Evolutionary conservation across 1,140 invertebrate genomes (phyloP).

Genomic region (Camponotus pennsylvanicus): DNA sequence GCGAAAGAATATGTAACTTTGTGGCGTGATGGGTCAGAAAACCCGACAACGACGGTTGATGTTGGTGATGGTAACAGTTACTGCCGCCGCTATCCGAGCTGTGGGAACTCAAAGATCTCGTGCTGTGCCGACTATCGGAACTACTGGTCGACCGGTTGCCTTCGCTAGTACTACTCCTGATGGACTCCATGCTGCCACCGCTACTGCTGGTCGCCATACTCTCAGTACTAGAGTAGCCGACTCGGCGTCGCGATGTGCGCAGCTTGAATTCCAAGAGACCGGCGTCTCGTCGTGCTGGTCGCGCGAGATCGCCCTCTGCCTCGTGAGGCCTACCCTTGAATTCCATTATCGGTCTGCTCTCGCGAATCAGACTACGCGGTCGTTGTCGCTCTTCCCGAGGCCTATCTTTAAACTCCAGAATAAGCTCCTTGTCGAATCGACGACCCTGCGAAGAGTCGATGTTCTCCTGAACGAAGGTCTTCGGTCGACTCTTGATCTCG

Average conservation of each 20-base stretch:
- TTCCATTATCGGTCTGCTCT: constrained; percentile 89
- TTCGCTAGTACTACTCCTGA: constrained; percentile 93
- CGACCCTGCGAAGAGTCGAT: constrained; percentile 75
- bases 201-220: constrained; percentile 94
- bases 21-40: constrained; percentile 89
- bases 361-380: constrained; percentile 83
- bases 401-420: constrained; percentile 90
- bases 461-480: constrained; percentile 78
- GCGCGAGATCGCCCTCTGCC: constrained; percentile 76
- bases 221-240: constrained; percentile 94
- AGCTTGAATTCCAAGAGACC: constrained; percentile 82
- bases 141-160: constrained; percentile 93
- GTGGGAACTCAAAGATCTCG: constrained; percentile 91
- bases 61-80: constrained; percentile 85
- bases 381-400: constrained; percentile 87
- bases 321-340: constrained; percentile 89
- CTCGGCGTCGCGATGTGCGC: constrained; percentile 85
- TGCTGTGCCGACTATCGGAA: constrained; percentile 92
- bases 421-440: constrained; percentile 88
- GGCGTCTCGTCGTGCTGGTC: constrained; percentile 76
- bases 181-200: constrained; percentile 93
- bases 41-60: constrained; percentile 87
- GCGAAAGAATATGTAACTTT: constrained; percentile 94
- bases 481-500: constrained; percentile 88
- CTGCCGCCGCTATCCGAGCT: constrained; percentile 92